Evolutionary conservation across 2,888 invertebrate species (phyloP), one percentile per base, ranked within the genome.

Genomic region (Euphydryas editha): DNA sequence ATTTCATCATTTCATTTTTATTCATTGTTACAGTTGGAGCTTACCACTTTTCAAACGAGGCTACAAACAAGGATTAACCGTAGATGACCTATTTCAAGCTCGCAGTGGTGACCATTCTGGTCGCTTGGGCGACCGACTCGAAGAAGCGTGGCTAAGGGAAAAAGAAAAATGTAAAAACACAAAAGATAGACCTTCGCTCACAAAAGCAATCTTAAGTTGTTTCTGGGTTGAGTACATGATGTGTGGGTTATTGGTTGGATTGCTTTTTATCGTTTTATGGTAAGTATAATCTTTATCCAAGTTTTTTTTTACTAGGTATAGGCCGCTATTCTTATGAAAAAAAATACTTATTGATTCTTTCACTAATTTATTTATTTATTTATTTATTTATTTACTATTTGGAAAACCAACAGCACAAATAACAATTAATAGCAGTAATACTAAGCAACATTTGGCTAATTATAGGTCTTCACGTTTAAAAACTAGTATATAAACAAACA

Each of bases 41-140:
- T 93, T 95, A 72, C 93, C 93, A 42, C 89, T 94, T 69, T 95
- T 95, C 76, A 93, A 92, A 78, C 93, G 94, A 79, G 96, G 96
- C 55, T 94, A 92, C 76, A 93, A 93, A 73, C 87, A 94, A 69
- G 94, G 95, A 67, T 86, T 96, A 62, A 94, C 94, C 68, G 78
- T 94, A 13, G 94, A 95, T 74, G 95, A 96, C 78, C 83, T 96
- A 24, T 95, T 95, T 86, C 94, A 94, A 77, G 93, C 94, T 10
- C 87, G 95, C 18, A 86, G 92, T 1, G 85, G 87, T 18, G 96
- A 96, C 82, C 85, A 92, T 55, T 96, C 96, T 0, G 94, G 94
- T 67, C 83, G 85, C n/a, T 87, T 96, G 15, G 95, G 95, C 10
- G 94, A 96, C 80, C 88, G 90, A 18, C 86, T 96, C 46, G 95